Base-by-base conservation (phyloP, 2,797 vertebrate genomes). In the Pipistrellus nathusii region DNA sequence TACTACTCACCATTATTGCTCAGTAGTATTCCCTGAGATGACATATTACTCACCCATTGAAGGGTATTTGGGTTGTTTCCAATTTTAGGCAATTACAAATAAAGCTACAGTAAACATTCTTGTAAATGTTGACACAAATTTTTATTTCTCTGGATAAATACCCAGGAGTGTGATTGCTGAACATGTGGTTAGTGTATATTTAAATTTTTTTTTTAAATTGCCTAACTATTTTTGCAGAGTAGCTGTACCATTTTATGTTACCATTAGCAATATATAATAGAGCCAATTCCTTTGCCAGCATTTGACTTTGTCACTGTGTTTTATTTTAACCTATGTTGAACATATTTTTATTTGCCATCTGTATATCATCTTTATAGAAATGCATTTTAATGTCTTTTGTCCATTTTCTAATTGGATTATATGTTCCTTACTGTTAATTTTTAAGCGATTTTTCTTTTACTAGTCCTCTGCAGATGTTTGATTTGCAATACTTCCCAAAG, bases 121-220 rank as follows among this genome's bases (percentile, higher is more conserved):
- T 81, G 14, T 71, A 30, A 7, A 32, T 41, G 30, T 55, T 59
- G 20, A 35, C 13, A 32, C 55, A 71, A 32, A 93, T 77, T 95
- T 88, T 73, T 35, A n/a, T 85, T 83, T 66, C 75, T 92, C 81
- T 89, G 32, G 6, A 62, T 81, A 88, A 94, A 91, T 35, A 11
- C 53, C 20, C 18, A 68, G 59, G 44, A 35, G n/a, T 64, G 6
- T 64, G 35, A 69, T 69, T 93, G 38, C 35, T 48, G 53, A 12
- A 91, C 44, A 44, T 53, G 13, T 62, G 75, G 12, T 85, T 68
- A 89, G 25, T 51, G 5, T 30, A 78, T 55, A 71, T 77, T 88
- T 76, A 77, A 21, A 46, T 48, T 81, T 93, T 82, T 53, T 48
- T 81, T 93, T 82, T 5, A 35, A 84, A 32, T 66, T 89, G 84